Conservation (phyloP, 1,140 invertebrate genomes). For the Orchesella cincta region DNA sequence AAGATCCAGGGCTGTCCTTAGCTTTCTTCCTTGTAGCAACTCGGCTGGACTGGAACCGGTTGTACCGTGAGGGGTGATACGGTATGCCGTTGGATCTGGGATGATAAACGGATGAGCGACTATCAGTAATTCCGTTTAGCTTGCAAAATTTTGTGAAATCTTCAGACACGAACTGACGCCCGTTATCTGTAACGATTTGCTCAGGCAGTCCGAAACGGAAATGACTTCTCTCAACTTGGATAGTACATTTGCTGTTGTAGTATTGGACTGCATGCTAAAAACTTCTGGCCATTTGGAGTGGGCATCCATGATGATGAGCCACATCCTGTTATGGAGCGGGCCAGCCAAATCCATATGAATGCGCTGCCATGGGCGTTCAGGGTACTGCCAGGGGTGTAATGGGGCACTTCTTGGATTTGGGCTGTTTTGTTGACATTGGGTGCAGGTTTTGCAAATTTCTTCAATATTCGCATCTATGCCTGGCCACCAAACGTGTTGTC, state of each 20-base stretch:
- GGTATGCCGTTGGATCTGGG: constrained; percentile 49
- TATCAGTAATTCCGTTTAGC: constrained; percentile 54
- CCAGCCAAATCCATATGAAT: constrained; percentile 59
- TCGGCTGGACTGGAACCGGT: constrained; percentile 48
- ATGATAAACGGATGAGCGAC: constrained; percentile 43
- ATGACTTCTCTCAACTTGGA: constrained; percentile 53
- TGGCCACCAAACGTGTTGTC: constrained; percentile 51
- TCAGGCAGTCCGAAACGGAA: constrained; percentile 53
- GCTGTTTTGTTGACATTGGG: constrained; percentile 36
- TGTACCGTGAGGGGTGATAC: constrained; percentile 50
- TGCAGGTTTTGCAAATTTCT: constrained; percentile 50
- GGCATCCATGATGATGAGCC: constrained; percentile 58
- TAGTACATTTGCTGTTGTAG: constrained; percentile 35
- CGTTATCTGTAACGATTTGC: constrained; percentile 54
- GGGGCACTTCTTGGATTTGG: constrained; percentile 49
- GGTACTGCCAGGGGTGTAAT: constrained; percentile 53
- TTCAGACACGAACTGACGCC: constrained; percentile 54
- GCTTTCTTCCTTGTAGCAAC: constrained; percentile 18
- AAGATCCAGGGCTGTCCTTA: background rate
- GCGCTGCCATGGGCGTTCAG: constrained; percentile 56
- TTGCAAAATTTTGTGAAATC: constrained; percentile 56
- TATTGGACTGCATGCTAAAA: constrained; percentile 27
- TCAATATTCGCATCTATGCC: constrained; percentile 53
- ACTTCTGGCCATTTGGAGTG: constrained; percentile 59
- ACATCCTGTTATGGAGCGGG: constrained; percentile 54